A percentile compares a stretch with the other conserved stretches of the same genome.
These are phyloP conservation scores for Tragelaphus strepsiceros DNA, from an alignment of 2,113 vertebrate species.

Conservation along the genomic window DNA sequence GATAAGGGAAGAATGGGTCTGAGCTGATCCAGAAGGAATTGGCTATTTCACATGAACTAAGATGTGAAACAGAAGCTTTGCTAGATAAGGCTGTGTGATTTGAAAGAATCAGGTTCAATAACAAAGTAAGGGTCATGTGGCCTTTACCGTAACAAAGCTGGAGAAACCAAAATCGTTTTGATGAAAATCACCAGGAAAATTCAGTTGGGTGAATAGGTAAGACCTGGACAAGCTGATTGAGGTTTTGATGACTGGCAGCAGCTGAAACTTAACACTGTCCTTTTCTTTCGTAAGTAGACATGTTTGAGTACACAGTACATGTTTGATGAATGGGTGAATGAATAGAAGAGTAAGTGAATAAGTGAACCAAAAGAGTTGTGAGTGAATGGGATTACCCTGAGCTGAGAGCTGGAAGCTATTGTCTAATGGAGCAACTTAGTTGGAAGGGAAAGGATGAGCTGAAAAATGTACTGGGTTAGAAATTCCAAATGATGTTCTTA, in stretches of 20 bases:
- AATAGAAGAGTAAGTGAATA: background rate
- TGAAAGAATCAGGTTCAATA: background rate
- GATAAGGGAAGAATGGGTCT: background rate
- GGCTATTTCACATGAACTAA: background rate
- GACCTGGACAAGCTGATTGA: background rate
- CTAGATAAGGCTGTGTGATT: background rate
- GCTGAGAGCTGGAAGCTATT: background rate
- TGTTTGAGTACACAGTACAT: background rate
- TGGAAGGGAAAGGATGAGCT: background rate
- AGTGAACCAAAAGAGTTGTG: background rate
- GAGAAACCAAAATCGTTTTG: background rate
- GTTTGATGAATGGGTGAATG: background rate
- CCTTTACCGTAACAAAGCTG: background rate
- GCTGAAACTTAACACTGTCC: background rate
- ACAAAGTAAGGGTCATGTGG: background rate
- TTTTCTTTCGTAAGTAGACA: background rate
- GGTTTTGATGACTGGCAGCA: background rate
- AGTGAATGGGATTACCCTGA: background rate
- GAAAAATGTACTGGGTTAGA: background rate
- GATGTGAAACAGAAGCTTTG: background rate
- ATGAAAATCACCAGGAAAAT: background rate
- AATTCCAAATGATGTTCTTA: background rate
- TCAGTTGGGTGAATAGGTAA: background rate
- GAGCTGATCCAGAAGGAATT: background rate
- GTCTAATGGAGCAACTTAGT: background rate